Base-by-base conservation (phyloP, 2,113 vertebrate genomes). In the Acrocephalus arundinaceus region DNA sequence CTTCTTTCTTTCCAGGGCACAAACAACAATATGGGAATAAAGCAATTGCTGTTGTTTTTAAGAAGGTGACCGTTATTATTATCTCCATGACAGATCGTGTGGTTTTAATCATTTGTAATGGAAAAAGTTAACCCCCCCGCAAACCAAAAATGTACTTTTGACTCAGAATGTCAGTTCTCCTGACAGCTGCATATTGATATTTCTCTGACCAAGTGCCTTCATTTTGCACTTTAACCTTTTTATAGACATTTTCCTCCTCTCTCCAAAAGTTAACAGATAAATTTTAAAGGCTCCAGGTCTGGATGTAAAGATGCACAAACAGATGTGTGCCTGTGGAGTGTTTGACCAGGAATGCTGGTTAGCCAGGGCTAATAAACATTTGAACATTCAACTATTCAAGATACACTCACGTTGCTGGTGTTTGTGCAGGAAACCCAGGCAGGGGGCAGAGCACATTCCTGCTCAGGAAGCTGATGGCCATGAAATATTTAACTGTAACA, bases 101-200 rank as follows among this genome's bases (percentile, higher is more conserved):
- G 72, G n/a, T 46, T 93, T 94, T 77, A 94, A 94, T 96, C 1
- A 79, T 92, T 92, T 82, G 41, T 23, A 86, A 78, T 41, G 28
- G 49, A 81, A 81, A 7, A 88, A 94, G 76, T 77, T 84, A 88
- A 65, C 5, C 17, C 6, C 13, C 7, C 6, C 4, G 1, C 22
- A 45, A 81, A 43, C 13, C n/a, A 88, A 81, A 85, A 77, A 52
- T 6, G 21, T 43, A 37, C 63, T 86, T 94, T 86, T 83, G 31
- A 71, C 83, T 92, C 52, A 35, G 72, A 93, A 84, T 65, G 22
- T 71, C 85, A 80, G 28, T 78, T 74, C 79, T 88, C 48, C 49
- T 90, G 83, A 93, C 92, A 95, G 68, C 37, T 95, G 73, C 88
- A 66, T 92, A 94, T 93, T 78, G 73, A 79, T 95, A 93, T 82